A percentile compares a stretch with the other conserved stretches of the same genome.
phyloP scores from a whole-genome alignment of 2,113 vertebrate genomes.

The Nerophis ophidion region DNA sequence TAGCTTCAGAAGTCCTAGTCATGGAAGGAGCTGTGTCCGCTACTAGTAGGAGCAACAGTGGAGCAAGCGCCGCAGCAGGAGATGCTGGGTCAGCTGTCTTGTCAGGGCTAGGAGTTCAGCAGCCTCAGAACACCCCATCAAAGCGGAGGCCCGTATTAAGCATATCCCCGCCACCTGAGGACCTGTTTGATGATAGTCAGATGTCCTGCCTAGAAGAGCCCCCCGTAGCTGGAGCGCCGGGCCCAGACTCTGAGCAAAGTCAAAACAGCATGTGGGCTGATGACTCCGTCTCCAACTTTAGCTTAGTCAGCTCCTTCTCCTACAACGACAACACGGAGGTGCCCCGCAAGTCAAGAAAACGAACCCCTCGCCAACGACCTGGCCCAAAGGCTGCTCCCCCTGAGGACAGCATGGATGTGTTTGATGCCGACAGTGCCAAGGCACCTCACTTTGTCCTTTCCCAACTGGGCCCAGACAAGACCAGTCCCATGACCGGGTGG shows the following conservation, averaged over 20 bases:
- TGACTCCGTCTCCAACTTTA: conserved; percentile 97
- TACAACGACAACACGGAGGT: conserved; percentile 99
- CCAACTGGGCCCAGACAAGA: conserved; percentile 93
- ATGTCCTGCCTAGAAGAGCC: conserved; percentile 99
- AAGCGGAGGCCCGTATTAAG: conserved; percentile 92
- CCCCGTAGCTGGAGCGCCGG: conserved; percentile 37
- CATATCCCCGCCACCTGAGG: conserved; percentile 96
- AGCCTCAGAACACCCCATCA: conserved; percentile 86
- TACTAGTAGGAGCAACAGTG: conserved; percentile 44
- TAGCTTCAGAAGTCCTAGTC: conserved; percentile 73
- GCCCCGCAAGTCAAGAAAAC: conserved; percentile 95
- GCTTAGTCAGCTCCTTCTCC: conserved; percentile 92
- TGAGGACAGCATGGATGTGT: conserved; percentile 97
- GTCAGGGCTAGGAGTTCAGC: conserved; percentile 55
- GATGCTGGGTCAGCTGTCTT: conserved; percentile 44
- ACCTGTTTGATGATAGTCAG: conserved; percentile 93
- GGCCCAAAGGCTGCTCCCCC: conserved; percentile 85
- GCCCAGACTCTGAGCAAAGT: conserved; percentile 92
- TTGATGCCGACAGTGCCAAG: conserved; percentile 98
- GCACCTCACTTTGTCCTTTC: conserved; percentile 98
- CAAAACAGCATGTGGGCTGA: conserved; percentile 95
- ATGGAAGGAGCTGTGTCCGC: conserved; percentile 53
- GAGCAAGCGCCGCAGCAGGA: conserved; percentile 36
- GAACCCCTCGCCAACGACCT: conserved; percentile 92
- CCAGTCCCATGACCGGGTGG: conserved; percentile 81